Conservation (phyloP, 2,113 vertebrate species). For the Cyprinodon variegatus region DNA sequence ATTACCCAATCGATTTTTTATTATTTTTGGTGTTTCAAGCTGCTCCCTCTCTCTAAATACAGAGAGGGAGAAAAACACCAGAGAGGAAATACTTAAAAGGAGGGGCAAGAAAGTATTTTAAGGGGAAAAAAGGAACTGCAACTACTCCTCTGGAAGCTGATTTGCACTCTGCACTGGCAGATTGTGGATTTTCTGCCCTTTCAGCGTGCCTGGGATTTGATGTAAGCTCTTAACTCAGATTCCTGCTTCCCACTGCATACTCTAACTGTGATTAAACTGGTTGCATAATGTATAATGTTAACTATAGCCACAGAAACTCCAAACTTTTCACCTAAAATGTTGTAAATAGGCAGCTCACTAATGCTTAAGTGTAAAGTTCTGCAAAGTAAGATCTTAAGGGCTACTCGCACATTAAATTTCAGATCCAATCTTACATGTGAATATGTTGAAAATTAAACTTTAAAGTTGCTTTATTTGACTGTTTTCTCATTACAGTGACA, state of each 20-base stretch:
- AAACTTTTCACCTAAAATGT: neutral
- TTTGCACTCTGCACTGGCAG: conserved; percentile 36
- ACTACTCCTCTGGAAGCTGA: conserved; percentile 26
- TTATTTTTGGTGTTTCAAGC: no score
- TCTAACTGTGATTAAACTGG: neutral
- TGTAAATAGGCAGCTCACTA: neutral
- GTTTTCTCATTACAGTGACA: neutral
- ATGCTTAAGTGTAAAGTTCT: neutral
- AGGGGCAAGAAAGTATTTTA: conserved; percentile 4
- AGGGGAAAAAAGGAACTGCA: conserved; percentile 10
- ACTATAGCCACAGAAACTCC: neutral
- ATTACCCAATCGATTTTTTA: neutral
- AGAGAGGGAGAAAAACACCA: neutral
- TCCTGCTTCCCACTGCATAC: conserved; percentile 13
- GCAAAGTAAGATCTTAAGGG: neutral
- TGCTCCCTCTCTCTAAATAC: neutral
- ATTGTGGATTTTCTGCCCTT: conserved; percentile 36
- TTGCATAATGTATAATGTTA: neutral
- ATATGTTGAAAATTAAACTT: neutral
- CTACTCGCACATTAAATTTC: neutral
- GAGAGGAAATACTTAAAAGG: neutral
- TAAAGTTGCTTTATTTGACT: neutral
- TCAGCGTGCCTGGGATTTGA: conserved; percentile 39
- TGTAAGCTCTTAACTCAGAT: conserved; percentile 60
- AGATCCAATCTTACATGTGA: neutral